phyloP scores from a whole-genome alignment of 2,797 vertebrate species.

The Mionectes olivaceus region DNA sequence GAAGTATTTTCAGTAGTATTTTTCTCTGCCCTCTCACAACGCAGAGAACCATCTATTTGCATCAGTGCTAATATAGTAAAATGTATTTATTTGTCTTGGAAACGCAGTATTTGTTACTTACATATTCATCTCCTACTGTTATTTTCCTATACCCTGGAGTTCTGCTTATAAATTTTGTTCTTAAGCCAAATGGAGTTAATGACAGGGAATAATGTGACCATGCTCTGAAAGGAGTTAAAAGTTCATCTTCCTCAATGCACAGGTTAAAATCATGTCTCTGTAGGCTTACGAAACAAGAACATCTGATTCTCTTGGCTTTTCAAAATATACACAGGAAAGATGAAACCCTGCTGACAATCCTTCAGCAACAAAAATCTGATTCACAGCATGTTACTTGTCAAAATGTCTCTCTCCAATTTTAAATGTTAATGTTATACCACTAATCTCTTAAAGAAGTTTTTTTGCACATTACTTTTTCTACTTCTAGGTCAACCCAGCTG shows the following conservation, averaged over 20 bases:
- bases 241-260: not conserved
- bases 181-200: not conserved
- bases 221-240: not conserved
- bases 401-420: constrained; percentile 58
- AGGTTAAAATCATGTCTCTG: constrained; percentile 14
- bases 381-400: constrained; percentile 63
- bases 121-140: constrained; percentile 63
- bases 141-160: constrained; percentile 35
- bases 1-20: not conserved
- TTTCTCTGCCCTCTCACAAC: not conserved
- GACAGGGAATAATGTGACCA: not conserved
- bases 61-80: not conserved
- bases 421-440: constrained; percentile 53
- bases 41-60: not conserved
- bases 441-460: not conserved
- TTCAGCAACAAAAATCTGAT: constrained; percentile 57
- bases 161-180: constrained; percentile 8
- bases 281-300: not conserved
- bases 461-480: not conserved
- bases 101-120: constrained; percentile 19
- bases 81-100: constrained; percentile 36
- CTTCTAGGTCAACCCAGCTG: not conserved
- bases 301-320: constrained; percentile 51
- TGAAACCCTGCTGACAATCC: constrained; percentile 53
- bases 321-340: constrained; percentile 37